Percentiles rank a stretch among this genome's conserved stretches.
Evolutionary conservation across 1,140 invertebrate genomes (phyloP).

Genomic region (Asobara japonica): DNA sequence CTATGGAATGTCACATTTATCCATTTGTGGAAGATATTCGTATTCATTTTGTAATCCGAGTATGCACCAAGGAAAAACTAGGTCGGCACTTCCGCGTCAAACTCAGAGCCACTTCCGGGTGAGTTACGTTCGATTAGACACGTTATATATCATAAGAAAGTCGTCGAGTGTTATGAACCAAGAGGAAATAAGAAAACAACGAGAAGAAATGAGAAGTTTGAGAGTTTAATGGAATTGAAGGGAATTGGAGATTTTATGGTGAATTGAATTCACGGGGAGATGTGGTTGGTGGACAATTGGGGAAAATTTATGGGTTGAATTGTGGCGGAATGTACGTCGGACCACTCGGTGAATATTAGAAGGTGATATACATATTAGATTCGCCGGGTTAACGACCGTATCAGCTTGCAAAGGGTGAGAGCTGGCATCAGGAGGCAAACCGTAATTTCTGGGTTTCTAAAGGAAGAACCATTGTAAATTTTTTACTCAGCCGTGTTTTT

Average conservation of each 20-base stretch:
- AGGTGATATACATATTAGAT: slow-evolving; percentile 9
- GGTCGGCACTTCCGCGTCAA: slow-evolving; percentile 51
- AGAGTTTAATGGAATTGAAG: neutral
- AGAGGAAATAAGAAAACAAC: neutral
- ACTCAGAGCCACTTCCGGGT: slow-evolving; percentile 49
- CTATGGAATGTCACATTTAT: too few relatives aligned
- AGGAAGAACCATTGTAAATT: neutral
- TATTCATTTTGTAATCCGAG: neutral
- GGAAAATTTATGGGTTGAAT: neutral
- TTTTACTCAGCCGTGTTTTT: too few relatives aligned
- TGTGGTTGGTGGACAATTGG: neutral
- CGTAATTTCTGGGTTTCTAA: neutral
- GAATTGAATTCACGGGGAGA: neutral
- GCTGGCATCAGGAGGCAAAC: neutral
- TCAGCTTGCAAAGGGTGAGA: neutral
- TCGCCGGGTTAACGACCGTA: neutral
- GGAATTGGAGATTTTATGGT: neutral
- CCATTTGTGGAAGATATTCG: too few relatives aligned
- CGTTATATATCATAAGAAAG: neutral
- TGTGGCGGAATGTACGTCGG: neutral
- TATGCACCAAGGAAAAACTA: slow-evolving; percentile 34
- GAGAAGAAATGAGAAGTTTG: neutral
- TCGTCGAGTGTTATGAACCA: neutral
- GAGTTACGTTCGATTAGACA: slow-evolving; percentile 10
- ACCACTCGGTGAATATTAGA: slow-evolving; percentile 16